Evolutionary conservation across 2,797 vertebrate species (phyloP).

Genomic region (Oryzias dopingdopingensis): DNA sequence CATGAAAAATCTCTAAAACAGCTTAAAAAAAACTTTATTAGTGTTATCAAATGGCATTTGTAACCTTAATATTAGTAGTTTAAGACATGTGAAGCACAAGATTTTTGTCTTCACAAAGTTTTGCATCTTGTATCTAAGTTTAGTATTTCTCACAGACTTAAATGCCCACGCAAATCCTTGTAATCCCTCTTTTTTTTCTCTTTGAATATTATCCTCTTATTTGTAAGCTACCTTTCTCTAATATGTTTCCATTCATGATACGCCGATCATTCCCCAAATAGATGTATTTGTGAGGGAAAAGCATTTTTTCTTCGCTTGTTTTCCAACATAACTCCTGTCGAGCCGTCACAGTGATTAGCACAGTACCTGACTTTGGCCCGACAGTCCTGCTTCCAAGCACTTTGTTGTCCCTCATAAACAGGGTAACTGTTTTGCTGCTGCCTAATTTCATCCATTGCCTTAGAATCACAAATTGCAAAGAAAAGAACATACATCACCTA

Average conservation of each 20-base stretch:
- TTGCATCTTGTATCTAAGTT: too few species aligned
- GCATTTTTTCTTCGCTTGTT: constrained; percentile 31
- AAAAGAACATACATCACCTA: constrained; percentile 39
- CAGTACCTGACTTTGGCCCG: constrained; percentile 69
- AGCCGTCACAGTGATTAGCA: constrained; percentile 61
- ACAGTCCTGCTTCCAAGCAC: constrained; percentile 40
- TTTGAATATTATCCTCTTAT: too few species aligned
- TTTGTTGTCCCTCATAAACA: constrained; percentile 60
- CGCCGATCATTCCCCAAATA: constrained; percentile 9
- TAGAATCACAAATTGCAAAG: constrained; percentile 39
- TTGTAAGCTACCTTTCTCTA: too few species aligned
- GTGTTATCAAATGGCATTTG: neutral
- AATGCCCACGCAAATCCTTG: too few species aligned
- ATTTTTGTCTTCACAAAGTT: too few species aligned
- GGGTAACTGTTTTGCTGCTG: constrained; percentile 43
- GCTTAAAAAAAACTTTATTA: neutral
- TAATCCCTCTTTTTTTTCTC: too few species aligned
- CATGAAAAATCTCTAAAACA: neutral
- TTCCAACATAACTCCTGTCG: constrained; percentile 38
- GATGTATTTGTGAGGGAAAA: constrained; percentile 3
- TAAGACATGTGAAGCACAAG: too few species aligned
- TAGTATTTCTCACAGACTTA: too few species aligned
- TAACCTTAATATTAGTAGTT: too few species aligned
- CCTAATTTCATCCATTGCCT: constrained; percentile 25
- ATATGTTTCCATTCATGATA: constrained; percentile 6